Conservation (phyloP, 1,140 invertebrate species). For the Helicoverpa armigera region DNA sequence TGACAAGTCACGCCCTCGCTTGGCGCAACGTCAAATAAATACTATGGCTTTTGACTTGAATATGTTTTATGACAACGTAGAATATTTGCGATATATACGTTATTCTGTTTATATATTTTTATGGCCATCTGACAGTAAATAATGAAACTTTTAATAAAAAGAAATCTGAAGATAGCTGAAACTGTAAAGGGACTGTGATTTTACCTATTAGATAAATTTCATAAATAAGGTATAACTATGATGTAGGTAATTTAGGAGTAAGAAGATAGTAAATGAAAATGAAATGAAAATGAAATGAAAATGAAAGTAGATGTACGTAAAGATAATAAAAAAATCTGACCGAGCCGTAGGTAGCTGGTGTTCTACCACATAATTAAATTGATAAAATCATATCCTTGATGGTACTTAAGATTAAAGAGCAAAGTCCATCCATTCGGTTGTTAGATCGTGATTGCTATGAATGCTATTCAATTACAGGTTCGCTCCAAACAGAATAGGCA, state of each 20-base stretch:
- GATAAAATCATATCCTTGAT: not conserved
- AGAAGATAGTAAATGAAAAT: too few species aligned
- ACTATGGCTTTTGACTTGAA: conserved; percentile 32
- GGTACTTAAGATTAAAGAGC: not conserved
- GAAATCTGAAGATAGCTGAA: too few species aligned
- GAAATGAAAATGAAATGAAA: too few species aligned
- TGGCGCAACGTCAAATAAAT: conserved; percentile 37
- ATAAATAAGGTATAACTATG: too few species aligned
- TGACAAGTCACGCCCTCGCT: conserved; percentile 29
- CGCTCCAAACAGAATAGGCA: too few species aligned
- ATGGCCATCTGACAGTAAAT: not conserved
- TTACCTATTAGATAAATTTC: too few species aligned
- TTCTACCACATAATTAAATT: not conserved
- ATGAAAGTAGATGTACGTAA: too few species aligned
- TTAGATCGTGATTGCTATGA: not conserved
- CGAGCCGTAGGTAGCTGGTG: not conserved
- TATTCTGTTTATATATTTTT: not conserved
- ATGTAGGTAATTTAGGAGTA: too few species aligned
- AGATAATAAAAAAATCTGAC: too few species aligned
- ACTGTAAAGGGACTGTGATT: too few species aligned
- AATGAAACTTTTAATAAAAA: too few species aligned
- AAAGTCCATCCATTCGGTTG: not conserved
- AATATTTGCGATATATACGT: not conserved
- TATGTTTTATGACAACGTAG: conserved; percentile 12
- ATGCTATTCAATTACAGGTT: not conserved